phyloP scores from a whole-genome alignment of 1,140 invertebrate species.

The Littorina saxatilis region DNA sequence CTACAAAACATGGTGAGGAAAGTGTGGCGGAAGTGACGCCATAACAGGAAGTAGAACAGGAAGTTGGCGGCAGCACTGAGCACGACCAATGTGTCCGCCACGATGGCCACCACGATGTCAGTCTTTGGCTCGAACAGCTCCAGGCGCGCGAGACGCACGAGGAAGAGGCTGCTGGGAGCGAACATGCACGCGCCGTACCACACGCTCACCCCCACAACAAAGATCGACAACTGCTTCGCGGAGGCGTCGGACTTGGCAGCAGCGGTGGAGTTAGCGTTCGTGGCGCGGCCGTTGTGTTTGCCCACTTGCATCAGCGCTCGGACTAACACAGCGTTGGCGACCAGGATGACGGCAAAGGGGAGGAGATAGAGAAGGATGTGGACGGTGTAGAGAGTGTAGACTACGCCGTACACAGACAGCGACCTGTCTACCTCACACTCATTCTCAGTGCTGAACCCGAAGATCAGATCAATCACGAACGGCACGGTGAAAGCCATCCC shows the following conservation, averaged over 20 bases:
- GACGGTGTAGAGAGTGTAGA: constrained; percentile 27
- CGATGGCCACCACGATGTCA: not conserved
- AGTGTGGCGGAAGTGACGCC: not conserved
- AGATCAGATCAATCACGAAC: constrained; percentile 17
- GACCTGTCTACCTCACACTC: not conserved
- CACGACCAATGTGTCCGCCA: constrained; percentile 22
- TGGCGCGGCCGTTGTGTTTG: not conserved
- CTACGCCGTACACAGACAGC: constrained; percentile 19
- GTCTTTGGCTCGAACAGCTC: constrained; percentile 14
- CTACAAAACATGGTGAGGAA: not conserved
- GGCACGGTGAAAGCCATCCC: constrained; percentile 6
- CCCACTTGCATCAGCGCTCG: not conserved
- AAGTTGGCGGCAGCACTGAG: constrained; percentile 21
- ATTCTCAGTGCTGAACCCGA: not conserved
- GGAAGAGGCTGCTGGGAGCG: constrained; percentile 22
- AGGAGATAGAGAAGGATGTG: constrained; percentile 15
- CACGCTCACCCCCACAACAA: not conserved
- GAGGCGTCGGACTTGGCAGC: not conserved
- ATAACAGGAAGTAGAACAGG: constrained; percentile 28
- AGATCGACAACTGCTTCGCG: not conserved
- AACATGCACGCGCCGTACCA: constrained; percentile 30
- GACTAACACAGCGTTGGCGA: not conserved
- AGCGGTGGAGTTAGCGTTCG: too few relatives aligned
- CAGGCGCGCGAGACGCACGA: constrained; percentile 1
- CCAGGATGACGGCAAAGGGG: not conserved